Evolutionary conservation across 53 echinoderm and acorn worm species (phyloP).

Genomic region (Antedon mediterranea): DNA sequence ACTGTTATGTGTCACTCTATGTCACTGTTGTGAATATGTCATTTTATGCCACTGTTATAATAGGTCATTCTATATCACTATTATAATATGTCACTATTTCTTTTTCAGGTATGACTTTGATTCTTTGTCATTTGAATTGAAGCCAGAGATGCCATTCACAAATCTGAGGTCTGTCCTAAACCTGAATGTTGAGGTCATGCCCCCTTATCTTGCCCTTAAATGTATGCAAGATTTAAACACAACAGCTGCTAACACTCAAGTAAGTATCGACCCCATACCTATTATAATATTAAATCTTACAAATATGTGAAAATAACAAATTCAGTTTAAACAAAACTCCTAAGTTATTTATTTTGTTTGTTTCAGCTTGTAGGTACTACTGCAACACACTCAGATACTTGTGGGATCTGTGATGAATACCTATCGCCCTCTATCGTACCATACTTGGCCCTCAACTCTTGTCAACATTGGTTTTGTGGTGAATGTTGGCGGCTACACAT

Average conservation of each 20-base stretch:
- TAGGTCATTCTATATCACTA: no score
- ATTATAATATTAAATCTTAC: no score
- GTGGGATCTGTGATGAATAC: conserved; percentile 53
- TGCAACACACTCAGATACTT: not conserved
- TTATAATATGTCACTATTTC: not conserved
- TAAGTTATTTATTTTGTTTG: no score
- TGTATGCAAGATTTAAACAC: no score
- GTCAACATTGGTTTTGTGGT: conserved; percentile 80
- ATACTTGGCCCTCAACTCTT: conserved; percentile 35
- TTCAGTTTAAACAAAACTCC: no score
- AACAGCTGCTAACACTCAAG: no score
- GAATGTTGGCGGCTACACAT: conserved; percentile 67
- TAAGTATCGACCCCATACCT: no score
- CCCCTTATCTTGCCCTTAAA: not conserved
- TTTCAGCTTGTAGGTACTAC: no score
- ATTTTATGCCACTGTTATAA: no score
- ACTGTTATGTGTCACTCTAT: no score
- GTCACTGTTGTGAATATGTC: no score
- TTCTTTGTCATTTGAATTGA: not conserved
- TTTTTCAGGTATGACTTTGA: not conserved
- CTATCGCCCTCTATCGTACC: not conserved
- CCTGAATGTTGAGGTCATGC: not conserved
- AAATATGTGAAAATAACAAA: no score
- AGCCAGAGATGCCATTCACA: not conserved
- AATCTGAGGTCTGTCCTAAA: not conserved